phyloP scores from a whole-genome alignment of 1,140 invertebrate genomes.

The Drosophila carrolli region DNA sequence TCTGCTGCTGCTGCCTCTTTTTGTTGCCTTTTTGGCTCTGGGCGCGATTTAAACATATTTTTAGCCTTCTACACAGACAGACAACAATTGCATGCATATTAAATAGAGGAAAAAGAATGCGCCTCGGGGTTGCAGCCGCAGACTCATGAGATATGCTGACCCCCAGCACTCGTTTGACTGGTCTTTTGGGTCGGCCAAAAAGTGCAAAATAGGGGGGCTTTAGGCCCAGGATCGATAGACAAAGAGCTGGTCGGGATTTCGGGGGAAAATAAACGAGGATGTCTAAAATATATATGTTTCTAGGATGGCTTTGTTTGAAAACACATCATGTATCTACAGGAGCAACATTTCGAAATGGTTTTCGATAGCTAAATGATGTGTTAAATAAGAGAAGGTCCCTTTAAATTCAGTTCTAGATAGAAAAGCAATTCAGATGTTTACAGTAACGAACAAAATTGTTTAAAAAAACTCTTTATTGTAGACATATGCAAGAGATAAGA shows the following conservation, averaged over 20 bases:
- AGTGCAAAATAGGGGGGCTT: neutral
- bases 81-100: constrained; percentile 82
- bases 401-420: no score
- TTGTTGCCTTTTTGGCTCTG: constrained; percentile 53
- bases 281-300: neutral
- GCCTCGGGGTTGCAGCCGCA: constrained; percentile 51
- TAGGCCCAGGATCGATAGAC: constrained; percentile 8
- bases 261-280: neutral
- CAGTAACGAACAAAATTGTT: no score
- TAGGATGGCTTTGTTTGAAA: no score
- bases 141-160: constrained; percentile 74
- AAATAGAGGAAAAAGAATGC: constrained; percentile 61
- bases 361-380: no score
- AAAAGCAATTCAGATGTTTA: no score
- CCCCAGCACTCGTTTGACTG: constrained; percentile 76
- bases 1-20: neutral
- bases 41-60: constrained; percentile 82
- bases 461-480: no score
- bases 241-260: constrained; percentile 1
- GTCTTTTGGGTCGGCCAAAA: constrained; percentile 31
- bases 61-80: constrained; percentile 65
- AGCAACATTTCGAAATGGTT: no score
- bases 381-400: no score
- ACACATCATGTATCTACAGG: no score
- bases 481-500: no score